A percentile compares a stretch with the other conserved stretches of the same genome.
Evolutionary conservation across 2,888 invertebrate genomes (phyloP).

Genomic region (Linnaemya tessellans): DNA sequence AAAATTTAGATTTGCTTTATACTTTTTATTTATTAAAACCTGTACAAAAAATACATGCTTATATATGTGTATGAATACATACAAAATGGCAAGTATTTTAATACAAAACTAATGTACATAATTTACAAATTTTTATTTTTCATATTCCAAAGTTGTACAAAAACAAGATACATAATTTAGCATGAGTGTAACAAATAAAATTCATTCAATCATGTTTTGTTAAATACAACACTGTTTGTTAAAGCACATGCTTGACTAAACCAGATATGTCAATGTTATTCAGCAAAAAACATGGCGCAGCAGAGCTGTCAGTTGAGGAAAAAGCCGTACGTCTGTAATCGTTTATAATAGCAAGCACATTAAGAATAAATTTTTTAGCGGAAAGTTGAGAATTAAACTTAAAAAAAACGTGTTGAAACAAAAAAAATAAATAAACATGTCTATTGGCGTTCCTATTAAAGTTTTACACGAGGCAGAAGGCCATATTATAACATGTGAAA

Average conservation of each 20-base stretch:
- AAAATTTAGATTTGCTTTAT: neutral
- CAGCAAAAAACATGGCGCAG: conserved; percentile 78
- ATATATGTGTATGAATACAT: neutral
- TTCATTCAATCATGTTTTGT: neutral
- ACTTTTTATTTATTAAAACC: neutral
- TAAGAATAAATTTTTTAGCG: conserved; percentile 23
- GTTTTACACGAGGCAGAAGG: conserved; percentile 99
- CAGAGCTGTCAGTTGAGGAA: conserved; percentile 75
- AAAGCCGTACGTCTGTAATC: conserved; percentile 75
- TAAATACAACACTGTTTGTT: conserved; percentile 61
- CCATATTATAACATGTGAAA: conserved; percentile 99
- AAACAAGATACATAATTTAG: too few species aligned
- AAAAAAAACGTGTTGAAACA: conserved; percentile 1
- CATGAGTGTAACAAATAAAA: too few species aligned
- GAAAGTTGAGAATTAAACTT: conserved; percentile 22
- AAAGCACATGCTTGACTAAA: conserved; percentile 60
- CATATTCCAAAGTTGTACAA: too few species aligned
- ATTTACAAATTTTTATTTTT: too few species aligned
- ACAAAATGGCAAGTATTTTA: conserved; percentile 3
- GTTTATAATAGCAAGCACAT: conserved; percentile 73
- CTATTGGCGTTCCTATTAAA: conserved; percentile 99
- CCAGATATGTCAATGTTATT: conserved; percentile 70
- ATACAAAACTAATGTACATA: neutral
- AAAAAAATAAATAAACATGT: conserved; percentile 87
- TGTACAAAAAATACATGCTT: neutral